Conservation (phyloP, 2,797 vertebrate genomes). For the Dipus sagitta region DNA sequence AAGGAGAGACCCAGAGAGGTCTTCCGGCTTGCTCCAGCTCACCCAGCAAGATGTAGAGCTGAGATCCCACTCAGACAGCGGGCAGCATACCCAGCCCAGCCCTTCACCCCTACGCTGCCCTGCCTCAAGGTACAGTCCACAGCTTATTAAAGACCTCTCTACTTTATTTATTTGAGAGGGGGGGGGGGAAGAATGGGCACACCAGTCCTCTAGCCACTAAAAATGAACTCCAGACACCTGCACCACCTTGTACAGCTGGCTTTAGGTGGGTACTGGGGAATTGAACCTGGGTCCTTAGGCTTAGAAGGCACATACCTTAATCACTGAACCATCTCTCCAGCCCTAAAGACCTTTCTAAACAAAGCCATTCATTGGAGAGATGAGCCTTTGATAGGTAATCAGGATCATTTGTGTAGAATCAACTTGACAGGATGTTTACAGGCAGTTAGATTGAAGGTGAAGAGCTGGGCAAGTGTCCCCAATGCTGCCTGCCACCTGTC, state of each 20-base stretch:
- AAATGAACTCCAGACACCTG: too few relatives aligned
- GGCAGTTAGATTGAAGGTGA: not conserved
- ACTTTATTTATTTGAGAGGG: not conserved
- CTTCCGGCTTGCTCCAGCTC: not conserved
- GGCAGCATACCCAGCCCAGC: not conserved
- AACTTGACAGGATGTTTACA: not conserved
- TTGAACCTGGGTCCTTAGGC: too few relatives aligned
- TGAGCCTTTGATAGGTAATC: not conserved
- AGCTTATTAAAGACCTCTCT: slow-evolving; percentile 49
- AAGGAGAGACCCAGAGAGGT: not conserved
- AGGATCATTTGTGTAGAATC: not conserved
- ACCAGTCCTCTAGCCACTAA: too few relatives aligned
- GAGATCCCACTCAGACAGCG: not conserved
- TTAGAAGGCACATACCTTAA: too few relatives aligned
- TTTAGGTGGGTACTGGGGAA: too few relatives aligned
- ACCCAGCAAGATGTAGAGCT: not conserved
- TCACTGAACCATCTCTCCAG: too few relatives aligned
- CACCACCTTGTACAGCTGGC: too few relatives aligned
- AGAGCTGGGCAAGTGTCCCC: not conserved
- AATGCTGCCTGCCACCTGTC: not conserved
- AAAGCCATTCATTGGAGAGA: not conserved
- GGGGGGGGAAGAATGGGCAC: too few relatives aligned
- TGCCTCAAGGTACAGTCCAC: not conserved
- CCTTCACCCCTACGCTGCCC: not conserved
- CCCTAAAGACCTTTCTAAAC: not conserved